phyloP scores from a whole-genome alignment of 2,113 vertebrate species.

The Pedionomus torquatus region DNA sequence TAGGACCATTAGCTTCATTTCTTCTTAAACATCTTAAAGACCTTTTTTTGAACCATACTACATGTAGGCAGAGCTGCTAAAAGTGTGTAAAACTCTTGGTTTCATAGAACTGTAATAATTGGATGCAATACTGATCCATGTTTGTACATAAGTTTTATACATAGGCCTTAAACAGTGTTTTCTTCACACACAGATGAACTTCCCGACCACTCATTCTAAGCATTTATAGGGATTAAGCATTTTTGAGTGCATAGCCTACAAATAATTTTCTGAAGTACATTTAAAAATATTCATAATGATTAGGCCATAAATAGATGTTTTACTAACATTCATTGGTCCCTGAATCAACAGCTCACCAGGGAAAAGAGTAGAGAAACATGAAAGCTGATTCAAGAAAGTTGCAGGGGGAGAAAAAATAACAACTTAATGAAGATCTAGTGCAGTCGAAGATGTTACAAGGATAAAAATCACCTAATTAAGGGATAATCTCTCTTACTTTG shows the following conservation, averaged over 20 bases:
- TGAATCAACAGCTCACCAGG: slow-evolving; percentile 47
- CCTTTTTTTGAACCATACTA: background rate
- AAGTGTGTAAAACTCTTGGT: background rate
- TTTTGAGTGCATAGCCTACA: slow-evolving; percentile 4
- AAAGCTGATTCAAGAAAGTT: slow-evolving; percentile 63
- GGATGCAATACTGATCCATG: background rate
- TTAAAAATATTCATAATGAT: slow-evolving; percentile 63
- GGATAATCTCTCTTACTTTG: slow-evolving; percentile 66
- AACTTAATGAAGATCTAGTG: slow-evolving; percentile 51
- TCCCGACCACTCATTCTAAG: background rate
- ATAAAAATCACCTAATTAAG: slow-evolving; percentile 69
- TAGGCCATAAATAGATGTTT: slow-evolving; percentile 54
- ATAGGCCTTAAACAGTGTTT: background rate
- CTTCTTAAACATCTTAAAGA: background rate
- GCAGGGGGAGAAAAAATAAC: background rate
- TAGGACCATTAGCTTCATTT: background rate
- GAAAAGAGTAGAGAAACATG: slow-evolving; percentile 54
- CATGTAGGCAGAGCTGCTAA: background rate
- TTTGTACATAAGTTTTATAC: background rate
- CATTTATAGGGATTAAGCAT: background rate
- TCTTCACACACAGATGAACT: background rate
- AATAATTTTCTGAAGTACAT: slow-evolving; percentile 37
- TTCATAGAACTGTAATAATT: background rate
- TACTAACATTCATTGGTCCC: slow-evolving; percentile 55
- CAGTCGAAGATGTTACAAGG: slow-evolving; percentile 43